Percentiles rank a stretch among this genome's conserved stretches.
phyloP scores from a whole-genome alignment of 2,797 vertebrate genomes.

The Poeciliopsis presidionis region DNA sequence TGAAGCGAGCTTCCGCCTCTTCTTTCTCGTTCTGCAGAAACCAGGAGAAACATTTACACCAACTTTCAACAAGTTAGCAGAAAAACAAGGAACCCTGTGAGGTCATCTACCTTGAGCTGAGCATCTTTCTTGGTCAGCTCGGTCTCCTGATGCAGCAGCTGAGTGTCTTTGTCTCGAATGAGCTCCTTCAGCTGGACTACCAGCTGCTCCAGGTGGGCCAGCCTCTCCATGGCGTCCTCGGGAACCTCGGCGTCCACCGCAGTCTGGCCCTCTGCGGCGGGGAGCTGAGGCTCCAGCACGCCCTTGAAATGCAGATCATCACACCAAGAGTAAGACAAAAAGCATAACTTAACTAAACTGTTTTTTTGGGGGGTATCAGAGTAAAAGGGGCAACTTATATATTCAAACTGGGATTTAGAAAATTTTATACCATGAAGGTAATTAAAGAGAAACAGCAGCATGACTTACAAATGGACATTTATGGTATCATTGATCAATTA shows the following conservation, averaged over 20 bases:
- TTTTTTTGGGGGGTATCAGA: background rate
- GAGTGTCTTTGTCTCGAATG: slow-evolving; percentile 87
- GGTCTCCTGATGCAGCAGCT: slow-evolving; percentile 83
- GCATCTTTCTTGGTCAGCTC: slow-evolving; percentile 80
- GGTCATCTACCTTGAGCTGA: slow-evolving; percentile 80
- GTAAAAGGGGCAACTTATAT: background rate
- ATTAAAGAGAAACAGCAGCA: too few species aligned
- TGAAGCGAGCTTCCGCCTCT: slow-evolving; percentile 87
- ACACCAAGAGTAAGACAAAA: background rate
- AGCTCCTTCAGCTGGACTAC: slow-evolving; percentile 91
- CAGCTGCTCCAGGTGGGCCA: slow-evolving; percentile 88
- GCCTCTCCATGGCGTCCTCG: slow-evolving; percentile 85
- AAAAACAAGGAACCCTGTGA: background rate
- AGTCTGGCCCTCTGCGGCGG: slow-evolving; percentile 45
- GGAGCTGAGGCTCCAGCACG: slow-evolving; percentile 66
- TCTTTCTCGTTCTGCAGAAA: slow-evolving; percentile 86
- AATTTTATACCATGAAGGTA: too few species aligned
- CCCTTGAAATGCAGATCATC: slow-evolving; percentile 56
- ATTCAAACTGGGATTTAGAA: too few species aligned
- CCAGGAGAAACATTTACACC: slow-evolving; percentile 3
- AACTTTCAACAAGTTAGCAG: background rate
- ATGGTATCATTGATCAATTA: too few species aligned
- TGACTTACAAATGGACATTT: too few species aligned
- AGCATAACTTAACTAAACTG: background rate
- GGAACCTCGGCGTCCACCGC: slow-evolving; percentile 56